Percentiles rank a stretch among this genome's conserved stretches.
Evolutionary conservation across 2,888 invertebrate genomes (phyloP).

Genomic region (Clistopyga incitator): DNA sequence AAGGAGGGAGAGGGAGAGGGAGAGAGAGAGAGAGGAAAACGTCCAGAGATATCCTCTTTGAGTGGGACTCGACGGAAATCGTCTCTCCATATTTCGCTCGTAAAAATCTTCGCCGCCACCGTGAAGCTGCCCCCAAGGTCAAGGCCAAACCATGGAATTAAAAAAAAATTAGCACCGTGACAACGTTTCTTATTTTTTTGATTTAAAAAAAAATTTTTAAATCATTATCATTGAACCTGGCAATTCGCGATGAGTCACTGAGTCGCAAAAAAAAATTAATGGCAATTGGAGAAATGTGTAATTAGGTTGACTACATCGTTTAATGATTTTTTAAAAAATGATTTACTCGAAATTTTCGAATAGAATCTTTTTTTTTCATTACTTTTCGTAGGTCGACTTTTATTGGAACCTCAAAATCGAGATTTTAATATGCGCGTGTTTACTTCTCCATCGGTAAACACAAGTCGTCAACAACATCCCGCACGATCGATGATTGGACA

Average conservation of each 20-base stretch:
- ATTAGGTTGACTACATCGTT: no score
- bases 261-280: conserved; percentile 27
- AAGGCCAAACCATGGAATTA: conserved; percentile 20
- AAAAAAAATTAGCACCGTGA: conserved; percentile 33
- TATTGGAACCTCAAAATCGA: no score
- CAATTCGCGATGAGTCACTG: conserved; percentile 53
- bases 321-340: no score
- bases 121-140: conserved; percentile 42
- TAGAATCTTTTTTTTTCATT: no score
- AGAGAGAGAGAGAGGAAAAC: not conserved
- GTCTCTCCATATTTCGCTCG: conserved; percentile 38
- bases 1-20: not conserved
- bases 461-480: no score
- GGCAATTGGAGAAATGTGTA: no score
- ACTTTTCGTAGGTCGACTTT: no score
- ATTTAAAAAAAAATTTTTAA: no score
- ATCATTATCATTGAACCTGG: conserved; percentile 70
- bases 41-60: not conserved
- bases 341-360: no score
- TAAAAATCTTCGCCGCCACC: conserved; percentile 57
- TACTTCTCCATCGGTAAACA: no score
- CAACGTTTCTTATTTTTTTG: conserved; percentile 41
- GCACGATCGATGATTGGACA: no score
- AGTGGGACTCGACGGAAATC: conserved; percentile 45
- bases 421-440: no score